Evolutionary conservation across 2,113 vertebrate species (phyloP).

Genomic region (Gallinago jamesoni): DNA sequence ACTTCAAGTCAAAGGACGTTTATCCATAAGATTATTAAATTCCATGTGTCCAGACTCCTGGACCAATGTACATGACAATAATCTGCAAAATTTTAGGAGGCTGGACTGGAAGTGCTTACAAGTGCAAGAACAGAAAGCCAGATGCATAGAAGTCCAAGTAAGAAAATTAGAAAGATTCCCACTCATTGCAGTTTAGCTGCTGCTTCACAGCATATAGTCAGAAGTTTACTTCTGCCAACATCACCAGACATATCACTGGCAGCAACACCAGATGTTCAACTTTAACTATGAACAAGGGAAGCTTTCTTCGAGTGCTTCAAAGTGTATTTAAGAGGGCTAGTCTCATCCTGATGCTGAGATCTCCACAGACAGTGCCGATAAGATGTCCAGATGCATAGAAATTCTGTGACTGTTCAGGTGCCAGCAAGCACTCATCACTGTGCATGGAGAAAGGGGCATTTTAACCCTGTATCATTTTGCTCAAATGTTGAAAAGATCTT

Average conservation of each 20-base stretch:
- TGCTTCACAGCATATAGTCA: neutral
- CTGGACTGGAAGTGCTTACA: neutral
- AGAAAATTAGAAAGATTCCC: neutral
- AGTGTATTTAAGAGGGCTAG: neutral
- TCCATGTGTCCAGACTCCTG: neutral
- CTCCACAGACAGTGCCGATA: neutral
- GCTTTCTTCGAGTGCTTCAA: neutral
- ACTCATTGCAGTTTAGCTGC: neutral
- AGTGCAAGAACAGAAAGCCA: neutral
- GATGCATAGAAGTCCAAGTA: neutral
- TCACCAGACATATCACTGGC: neutral
- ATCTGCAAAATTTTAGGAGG: neutral
- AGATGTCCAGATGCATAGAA: neutral
- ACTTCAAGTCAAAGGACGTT: neutral
- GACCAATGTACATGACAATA: accelerated
- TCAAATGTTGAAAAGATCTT: neutral
- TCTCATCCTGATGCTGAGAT: neutral
- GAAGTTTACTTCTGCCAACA: neutral
- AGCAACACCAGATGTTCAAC: neutral
- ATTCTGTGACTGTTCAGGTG: neutral
- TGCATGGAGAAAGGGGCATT: neutral
- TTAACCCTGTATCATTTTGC: neutral
- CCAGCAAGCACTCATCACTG: neutral
- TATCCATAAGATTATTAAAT: neutral
- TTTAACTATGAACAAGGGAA: neutral